Percentiles rank a stretch among this genome's conserved stretches.
Conservation (phyloP, 2,888 invertebrate genomes). For the Netelia inedita region DNA sequence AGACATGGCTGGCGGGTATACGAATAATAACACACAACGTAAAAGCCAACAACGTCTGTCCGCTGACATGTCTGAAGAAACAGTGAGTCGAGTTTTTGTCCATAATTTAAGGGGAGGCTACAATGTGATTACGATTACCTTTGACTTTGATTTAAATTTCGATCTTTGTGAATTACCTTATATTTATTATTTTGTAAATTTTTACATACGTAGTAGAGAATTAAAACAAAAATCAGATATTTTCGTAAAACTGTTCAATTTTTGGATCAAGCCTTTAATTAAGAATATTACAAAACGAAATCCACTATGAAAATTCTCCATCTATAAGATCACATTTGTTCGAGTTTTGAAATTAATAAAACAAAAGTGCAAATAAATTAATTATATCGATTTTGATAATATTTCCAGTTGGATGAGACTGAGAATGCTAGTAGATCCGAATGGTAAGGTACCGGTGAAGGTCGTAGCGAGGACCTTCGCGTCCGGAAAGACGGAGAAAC, state of each 20-base stretch:
- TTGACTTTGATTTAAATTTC: constrained; percentile 11
- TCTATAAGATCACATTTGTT: no score
- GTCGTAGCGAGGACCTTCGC: constrained; percentile 99
- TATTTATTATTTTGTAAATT: no score
- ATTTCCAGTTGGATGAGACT: constrained; percentile 98
- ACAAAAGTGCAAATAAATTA: neutral
- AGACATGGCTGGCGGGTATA: constrained; percentile 98
- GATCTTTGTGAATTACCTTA: no score
- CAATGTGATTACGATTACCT: neutral
- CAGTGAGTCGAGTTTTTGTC: constrained; percentile 92
- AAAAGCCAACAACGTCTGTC: constrained; percentile 99
- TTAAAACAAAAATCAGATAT: no score
- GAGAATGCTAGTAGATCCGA: constrained; percentile 96
- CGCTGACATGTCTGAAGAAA: constrained; percentile 99
- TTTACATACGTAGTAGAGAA: no score
- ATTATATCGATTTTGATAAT: constrained; percentile 1
- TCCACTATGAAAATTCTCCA: no score
- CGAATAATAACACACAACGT: constrained; percentile 98
- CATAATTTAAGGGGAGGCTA: neutral
- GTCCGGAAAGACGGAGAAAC: constrained; percentile 99
- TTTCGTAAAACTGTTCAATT: no score
- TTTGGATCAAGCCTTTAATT: no score
- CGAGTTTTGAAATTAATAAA: no score
- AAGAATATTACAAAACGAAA: no score
- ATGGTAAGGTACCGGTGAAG: constrained; percentile 98